Evolutionary conservation across 2,113 vertebrate species (phyloP).

Genomic region (Cervus canadensis): DNA sequence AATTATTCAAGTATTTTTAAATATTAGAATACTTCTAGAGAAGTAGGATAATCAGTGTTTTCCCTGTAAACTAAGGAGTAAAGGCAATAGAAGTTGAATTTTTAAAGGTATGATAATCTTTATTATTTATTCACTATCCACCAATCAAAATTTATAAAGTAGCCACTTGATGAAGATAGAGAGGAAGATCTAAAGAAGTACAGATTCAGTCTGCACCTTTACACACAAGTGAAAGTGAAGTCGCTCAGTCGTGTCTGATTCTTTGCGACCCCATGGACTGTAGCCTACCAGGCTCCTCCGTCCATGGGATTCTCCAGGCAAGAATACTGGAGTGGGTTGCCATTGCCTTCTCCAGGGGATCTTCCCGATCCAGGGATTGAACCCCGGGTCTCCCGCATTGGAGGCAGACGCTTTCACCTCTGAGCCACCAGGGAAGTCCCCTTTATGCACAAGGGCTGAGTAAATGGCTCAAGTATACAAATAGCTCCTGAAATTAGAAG

Average conservation of each 20-base stretch:
- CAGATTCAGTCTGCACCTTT: background rate
- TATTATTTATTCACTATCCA: background rate
- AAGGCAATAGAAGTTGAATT: background rate
- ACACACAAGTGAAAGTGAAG: no score
- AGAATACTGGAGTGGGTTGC: no score
- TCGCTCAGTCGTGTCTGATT: no score
- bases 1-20: background rate
- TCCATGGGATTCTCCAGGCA: no score
- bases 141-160: background rate
- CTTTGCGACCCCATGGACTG: no score
- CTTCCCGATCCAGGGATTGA: no score
- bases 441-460: background rate
- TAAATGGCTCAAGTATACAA: background rate
- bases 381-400: no score
- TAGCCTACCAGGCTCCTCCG: no score
- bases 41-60: background rate
- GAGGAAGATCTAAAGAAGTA: background rate
- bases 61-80: background rate
- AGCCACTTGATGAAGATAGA: background rate
- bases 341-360: no score
- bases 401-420: no score
- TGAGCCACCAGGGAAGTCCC: no score
- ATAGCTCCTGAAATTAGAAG: background rate
- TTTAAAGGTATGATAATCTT: background rate
- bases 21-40: background rate